These are phyloP conservation scores for Drosophila ficusphila DNA, from an alignment of 1,140 invertebrate species.

Conservation along the genomic window DNA sequence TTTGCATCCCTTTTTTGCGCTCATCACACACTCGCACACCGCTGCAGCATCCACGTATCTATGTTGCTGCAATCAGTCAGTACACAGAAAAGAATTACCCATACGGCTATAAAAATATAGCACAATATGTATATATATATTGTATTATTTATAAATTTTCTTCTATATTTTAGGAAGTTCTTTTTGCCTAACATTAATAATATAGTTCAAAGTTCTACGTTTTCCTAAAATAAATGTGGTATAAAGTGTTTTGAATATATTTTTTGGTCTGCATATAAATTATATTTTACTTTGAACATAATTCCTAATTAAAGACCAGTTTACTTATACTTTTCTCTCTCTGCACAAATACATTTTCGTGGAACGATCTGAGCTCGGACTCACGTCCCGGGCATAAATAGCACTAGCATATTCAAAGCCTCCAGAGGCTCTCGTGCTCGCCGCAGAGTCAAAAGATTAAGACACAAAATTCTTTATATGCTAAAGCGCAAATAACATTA, in stretches of 20 bases:
- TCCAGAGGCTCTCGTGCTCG: slow-evolving; percentile 56
- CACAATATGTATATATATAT: no score
- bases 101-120: no score
- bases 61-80: slow-evolving; percentile 52
- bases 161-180: no score
- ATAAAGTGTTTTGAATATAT: no score
- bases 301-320: no score
- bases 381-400: slow-evolving; percentile 82
- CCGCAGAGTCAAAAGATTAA: slow-evolving; percentile 83
- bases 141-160: no score
- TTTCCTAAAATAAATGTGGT: no score
- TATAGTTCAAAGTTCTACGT: no score
- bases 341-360: slow-evolving; percentile 38
- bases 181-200: no score
- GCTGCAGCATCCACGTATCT: slow-evolving; percentile 12
- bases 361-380: slow-evolving; percentile 21
- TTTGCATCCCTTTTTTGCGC: slow-evolving; percentile 76
- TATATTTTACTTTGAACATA: no score
- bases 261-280: no score
- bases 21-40: slow-evolving; percentile 31
- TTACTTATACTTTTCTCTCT: slow-evolving; percentile 1
- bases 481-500: slow-evolving; percentile 84
- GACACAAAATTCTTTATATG: slow-evolving; percentile 84
- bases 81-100: slow-evolving; percentile 17
- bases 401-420: slow-evolving; percentile 79